Conservation (phyloP, 1,140 invertebrate species). For the Papilio dardanus region DNA sequence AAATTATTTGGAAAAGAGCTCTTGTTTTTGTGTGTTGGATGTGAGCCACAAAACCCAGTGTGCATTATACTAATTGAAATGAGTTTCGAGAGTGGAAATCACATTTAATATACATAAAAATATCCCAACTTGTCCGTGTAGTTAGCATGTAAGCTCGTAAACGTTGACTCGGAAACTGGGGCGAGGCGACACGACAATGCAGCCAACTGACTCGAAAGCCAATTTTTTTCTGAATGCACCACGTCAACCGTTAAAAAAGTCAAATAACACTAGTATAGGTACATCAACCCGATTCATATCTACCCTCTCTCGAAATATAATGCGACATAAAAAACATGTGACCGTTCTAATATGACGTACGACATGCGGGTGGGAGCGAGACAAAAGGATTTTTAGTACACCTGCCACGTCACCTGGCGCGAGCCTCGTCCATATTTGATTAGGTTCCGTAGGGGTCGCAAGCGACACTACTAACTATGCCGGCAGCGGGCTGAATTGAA, state of each 20-base stretch:
- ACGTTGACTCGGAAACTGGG: constrained; percentile 53
- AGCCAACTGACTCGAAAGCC: constrained; percentile 61
- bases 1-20: constrained; percentile 18
- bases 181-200: constrained; percentile 61
- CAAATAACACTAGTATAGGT: constrained; percentile 60
- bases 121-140: constrained; percentile 49
- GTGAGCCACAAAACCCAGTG: background rate
- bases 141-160: constrained; percentile 51
- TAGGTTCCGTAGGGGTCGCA: constrained; percentile 69
- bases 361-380: constrained; percentile 54
- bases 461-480: constrained; percentile 70
- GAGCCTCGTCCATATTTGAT: constrained; percentile 76
- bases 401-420: constrained; percentile 75
- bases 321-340: constrained; percentile 67
- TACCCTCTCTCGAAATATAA: constrained; percentile 64
- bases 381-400: constrained; percentile 63
- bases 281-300: constrained; percentile 69
- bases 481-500: constrained; percentile 47
- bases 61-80: background rate
- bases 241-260: constrained; percentile 64
- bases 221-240: constrained; percentile 68
- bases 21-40: background rate
- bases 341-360: constrained; percentile 50
- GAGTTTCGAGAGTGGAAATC: background rate
- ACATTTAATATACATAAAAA: constrained; percentile 64